A percentile compares a stretch with the other conserved stretches of the same genome.
Evolutionary conservation across 2,888 invertebrate genomes (phyloP).

Genomic region (Oligia fasciuncula): DNA sequence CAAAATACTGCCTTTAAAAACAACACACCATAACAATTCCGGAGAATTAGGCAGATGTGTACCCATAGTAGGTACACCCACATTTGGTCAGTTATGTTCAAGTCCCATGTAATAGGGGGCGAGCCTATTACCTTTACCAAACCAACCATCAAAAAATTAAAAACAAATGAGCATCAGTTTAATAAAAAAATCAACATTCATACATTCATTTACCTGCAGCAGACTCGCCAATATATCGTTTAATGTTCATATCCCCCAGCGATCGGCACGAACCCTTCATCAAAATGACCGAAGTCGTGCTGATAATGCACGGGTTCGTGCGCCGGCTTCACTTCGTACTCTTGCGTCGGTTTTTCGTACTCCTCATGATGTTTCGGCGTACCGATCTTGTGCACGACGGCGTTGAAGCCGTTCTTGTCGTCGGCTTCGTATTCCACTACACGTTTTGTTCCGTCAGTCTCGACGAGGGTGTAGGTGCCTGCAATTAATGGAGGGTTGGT

Average conservation of each 20-base stretch:
- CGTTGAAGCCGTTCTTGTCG: slow-evolving; percentile 91
- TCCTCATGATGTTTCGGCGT: slow-evolving; percentile 80
- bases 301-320: slow-evolving; percentile 73
- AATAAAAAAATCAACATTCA: not conserved
- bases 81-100: not conserved
- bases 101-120: not conserved
- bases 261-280: slow-evolving; percentile 81
- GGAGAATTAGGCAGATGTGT: not conserved
- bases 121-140: not conserved
- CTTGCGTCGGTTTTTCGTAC: slow-evolving; percentile 62
- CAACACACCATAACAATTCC: not conserved
- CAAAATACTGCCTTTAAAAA: slow-evolving; percentile 1
- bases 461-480: slow-evolving; percentile 90
- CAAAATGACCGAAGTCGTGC: slow-evolving; percentile 76
- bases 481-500: slow-evolving; percentile 26
- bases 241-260: slow-evolving; percentile 78
- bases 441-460: slow-evolving; percentile 90
- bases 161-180: not conserved
- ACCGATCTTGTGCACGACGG: slow-evolving; percentile 90
- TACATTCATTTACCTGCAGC: slow-evolving; percentile 33
- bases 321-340: slow-evolving; percentile 67
- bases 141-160: not conserved
- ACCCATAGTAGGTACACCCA: not conserved
- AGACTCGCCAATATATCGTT: slow-evolving; percentile 5
- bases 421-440: slow-evolving; percentile 91